Percentiles rank a stretch among this genome's conserved stretches.
Conservation (phyloP, 1,140 invertebrate species). For the Colletes gigas region DNA sequence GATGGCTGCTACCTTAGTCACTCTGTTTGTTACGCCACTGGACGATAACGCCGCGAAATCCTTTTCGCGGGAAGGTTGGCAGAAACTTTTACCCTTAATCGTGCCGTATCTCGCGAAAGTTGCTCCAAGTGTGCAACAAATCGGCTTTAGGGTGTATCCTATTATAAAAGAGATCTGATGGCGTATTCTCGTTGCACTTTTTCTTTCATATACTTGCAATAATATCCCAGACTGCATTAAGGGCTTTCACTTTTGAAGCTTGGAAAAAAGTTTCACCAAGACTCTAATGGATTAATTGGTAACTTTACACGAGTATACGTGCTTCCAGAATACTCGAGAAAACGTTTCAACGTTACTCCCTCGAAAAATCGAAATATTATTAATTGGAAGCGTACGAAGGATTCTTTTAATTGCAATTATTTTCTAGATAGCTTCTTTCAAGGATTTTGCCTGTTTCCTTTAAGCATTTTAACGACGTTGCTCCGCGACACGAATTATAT, state of each 20-base stretch:
- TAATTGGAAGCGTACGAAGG: no score
- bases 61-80: constrained; percentile 27
- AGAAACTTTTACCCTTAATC: constrained; percentile 61
- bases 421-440: no score
- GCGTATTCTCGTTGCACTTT: constrained; percentile 46
- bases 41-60: constrained; percentile 19
- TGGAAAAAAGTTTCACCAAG: no score
- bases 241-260: background rate
- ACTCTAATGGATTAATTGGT: no score
- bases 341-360: no score
- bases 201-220: constrained; percentile 10
- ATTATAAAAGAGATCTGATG: constrained; percentile 59
- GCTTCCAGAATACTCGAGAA: no score
- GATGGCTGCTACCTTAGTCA: background rate
- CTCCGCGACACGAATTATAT: background rate
- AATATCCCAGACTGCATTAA: constrained; percentile 22
- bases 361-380: no score
- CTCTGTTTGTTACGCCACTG: background rate
- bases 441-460: no score
- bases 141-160: constrained; percentile 57
- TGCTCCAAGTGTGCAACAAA: constrained; percentile 56
- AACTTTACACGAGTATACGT: no score
- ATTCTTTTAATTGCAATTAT: no score
- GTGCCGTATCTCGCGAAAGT: constrained; percentile 61
- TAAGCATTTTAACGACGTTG: no score